Percentiles rank a stretch among this genome's conserved stretches.
These are phyloP conservation scores for Petroica traversi DNA, from an alignment of 2,113 vertebrate genomes.

Conservation along the genomic window DNA sequence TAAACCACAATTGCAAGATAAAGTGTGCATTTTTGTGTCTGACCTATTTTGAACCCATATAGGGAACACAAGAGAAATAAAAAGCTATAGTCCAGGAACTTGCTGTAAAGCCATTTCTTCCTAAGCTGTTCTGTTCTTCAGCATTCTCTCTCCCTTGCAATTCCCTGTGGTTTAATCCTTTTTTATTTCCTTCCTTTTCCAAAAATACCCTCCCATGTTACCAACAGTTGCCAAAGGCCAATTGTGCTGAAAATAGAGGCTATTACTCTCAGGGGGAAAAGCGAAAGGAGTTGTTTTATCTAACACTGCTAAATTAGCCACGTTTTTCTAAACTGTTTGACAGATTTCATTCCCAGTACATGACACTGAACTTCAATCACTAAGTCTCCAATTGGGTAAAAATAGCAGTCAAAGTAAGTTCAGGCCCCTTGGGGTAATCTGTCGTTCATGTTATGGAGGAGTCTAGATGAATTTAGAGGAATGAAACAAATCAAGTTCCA, in stretches of 20 bases:
- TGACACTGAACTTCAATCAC: constrained; percentile 9
- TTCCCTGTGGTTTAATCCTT: constrained; percentile 32
- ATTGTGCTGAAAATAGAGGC: constrained; percentile 38
- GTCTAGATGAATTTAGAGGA: background rate
- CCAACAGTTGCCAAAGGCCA: constrained; percentile 53
- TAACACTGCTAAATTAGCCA: constrained; percentile 32
- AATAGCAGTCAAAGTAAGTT: constrained; percentile 20
- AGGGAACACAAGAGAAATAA: background rate
- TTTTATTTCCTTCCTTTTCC: constrained; percentile 44
- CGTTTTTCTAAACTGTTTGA: constrained; percentile 36
- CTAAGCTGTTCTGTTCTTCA: background rate
- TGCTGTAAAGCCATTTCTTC: constrained; percentile 5
- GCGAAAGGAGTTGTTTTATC: background rate
- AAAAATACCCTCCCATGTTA: constrained; percentile 45
- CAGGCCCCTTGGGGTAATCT: background rate
- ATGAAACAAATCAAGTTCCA: background rate
- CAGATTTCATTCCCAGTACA: constrained; percentile 35
- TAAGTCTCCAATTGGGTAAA: background rate
- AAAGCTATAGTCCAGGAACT: background rate
- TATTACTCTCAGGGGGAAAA: constrained; percentile 33
- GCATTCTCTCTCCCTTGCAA: background rate
- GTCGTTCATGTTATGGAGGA: background rate
- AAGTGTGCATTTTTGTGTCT: background rate
- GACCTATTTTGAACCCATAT: background rate
- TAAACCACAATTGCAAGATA: background rate